Base-by-base conservation (phyloP, 2,113 vertebrate genomes). In the Leiothrix lutea region DNA sequence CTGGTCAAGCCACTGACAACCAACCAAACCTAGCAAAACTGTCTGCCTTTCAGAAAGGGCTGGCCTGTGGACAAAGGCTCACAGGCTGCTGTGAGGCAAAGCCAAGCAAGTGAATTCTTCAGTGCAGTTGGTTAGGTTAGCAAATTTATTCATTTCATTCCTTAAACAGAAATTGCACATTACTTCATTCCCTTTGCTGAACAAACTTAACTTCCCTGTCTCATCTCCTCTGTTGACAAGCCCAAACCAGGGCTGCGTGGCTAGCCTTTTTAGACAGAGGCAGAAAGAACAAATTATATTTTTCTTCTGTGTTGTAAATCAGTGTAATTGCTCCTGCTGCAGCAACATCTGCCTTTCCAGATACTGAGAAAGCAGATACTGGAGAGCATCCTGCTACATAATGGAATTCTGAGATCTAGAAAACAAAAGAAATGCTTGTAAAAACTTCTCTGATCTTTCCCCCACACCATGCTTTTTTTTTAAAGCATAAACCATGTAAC, bases 331-430 rank as follows among this genome's bases (percentile, higher is more conserved):
- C 79, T 88, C 67, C 47, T 88, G 35, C 75, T 86, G 72, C 67
- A 90, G 64, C 42, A 94, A 73, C 88, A 94, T 78, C 79, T 93
- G 86, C 79, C 60, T 86, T 80, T 80, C 82, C 91, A 94, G 51
- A 88, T 33, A 94, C 54, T 40, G 26, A 92, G 89, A 96, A 80
- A 80, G 53, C 87, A 86, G 64, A 93, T 25, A 88, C 36, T 80
- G 73, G 80, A 92, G 94, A 88, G 38, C 70, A 61, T 66, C n/a
- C 58, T 86, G 64, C 62, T 66, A 74, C 31, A 40, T 74, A 91
- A 95, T 33, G 47, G 64, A 75, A 94, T 79, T 91, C 47, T 44
- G 56, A 90, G 21, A 50, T 60, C 21, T 47, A 86, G 42, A 83
- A 75, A 57, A 73, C 54, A 79, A 65, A 88, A 70, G 5, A 95